A percentile compares a stretch with the other conserved stretches of the same genome.
Conservation (phyloP, 2,797 vertebrate genomes). For the Danio choprae region DNA sequence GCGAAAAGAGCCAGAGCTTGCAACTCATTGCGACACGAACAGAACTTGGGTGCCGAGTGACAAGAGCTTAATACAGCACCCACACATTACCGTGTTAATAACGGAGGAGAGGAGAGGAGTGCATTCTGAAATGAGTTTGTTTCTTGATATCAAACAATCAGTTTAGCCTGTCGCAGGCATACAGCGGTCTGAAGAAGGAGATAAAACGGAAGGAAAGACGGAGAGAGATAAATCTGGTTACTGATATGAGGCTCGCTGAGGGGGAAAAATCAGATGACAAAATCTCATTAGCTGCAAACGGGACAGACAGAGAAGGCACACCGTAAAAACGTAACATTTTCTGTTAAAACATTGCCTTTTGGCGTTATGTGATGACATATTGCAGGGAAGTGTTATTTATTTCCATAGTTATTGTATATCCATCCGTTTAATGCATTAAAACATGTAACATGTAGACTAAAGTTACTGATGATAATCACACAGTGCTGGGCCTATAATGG, state of each 20-base stretch:
- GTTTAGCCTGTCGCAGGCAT: constrained; percentile 10
- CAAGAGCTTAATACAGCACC: constrained; percentile 34
- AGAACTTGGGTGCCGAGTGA: constrained; percentile 29
- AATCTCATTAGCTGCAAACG: constrained; percentile 32
- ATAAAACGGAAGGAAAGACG: background rate
- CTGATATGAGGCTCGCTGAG: constrained; percentile 17
- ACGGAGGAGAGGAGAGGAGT: background rate
- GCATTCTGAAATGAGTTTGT: background rate
- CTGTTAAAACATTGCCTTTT: background rate
- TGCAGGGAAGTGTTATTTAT: background rate
- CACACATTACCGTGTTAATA: constrained; percentile 28
- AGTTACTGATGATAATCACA: background rate
- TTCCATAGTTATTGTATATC: background rate
- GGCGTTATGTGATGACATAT: background rate
- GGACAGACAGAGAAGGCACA: background rate
- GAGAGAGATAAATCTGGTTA: constrained; percentile 15
- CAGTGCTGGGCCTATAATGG: background rate
- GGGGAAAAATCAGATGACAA: constrained; percentile 13
- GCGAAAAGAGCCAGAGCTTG: background rate
- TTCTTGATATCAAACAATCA: constrained; percentile 21
- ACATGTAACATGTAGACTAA: background rate
- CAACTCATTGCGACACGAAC: constrained; percentile 30
- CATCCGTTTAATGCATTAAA: background rate
- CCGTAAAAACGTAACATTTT: background rate
- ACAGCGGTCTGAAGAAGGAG: background rate